Evolutionary conservation across 2,888 invertebrate genomes (phyloP).

Genomic region (Venustoraphidia nigricollis): DNA sequence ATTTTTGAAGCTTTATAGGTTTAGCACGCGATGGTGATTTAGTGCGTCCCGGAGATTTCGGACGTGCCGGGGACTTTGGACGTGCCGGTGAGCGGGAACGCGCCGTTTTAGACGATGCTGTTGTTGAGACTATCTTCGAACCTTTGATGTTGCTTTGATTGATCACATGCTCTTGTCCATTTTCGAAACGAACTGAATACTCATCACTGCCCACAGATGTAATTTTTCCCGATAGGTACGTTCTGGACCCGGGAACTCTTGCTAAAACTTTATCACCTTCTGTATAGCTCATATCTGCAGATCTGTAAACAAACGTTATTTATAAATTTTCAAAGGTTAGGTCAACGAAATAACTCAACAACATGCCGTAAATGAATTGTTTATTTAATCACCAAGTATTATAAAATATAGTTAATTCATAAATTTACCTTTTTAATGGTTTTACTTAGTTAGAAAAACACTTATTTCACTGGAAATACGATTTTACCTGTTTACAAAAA

Average conservation of each 20-base stretch:
- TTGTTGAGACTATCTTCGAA: neutral
- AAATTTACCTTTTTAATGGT: neutral
- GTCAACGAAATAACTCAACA: too few species aligned
- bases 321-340: too few species aligned
- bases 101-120: neutral
- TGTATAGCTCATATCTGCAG: conserved; percentile 1
- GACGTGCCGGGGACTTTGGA: conserved; percentile 12
- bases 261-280: conserved; percentile 3
- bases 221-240: conserved; percentile 1
- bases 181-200: neutral
- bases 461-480: conserved; percentile 2
- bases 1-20: conserved; percentile 10
- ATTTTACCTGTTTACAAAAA: conserved; percentile 7
- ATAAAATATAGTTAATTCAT: neutral
- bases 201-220: neutral
- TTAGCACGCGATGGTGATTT: conserved; percentile 25
- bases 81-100: conserved; percentile 8
- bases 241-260: conserved; percentile 1
- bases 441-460: neutral
- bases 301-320: neutral
- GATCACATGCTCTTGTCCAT: neutral
- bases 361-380: too few species aligned
- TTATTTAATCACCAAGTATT: neutral
- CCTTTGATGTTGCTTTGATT: too few species aligned
- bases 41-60: conserved; percentile 25